phyloP scores from a whole-genome alignment of 2,888 invertebrate species.

The Phymatocera aterrima region DNA sequence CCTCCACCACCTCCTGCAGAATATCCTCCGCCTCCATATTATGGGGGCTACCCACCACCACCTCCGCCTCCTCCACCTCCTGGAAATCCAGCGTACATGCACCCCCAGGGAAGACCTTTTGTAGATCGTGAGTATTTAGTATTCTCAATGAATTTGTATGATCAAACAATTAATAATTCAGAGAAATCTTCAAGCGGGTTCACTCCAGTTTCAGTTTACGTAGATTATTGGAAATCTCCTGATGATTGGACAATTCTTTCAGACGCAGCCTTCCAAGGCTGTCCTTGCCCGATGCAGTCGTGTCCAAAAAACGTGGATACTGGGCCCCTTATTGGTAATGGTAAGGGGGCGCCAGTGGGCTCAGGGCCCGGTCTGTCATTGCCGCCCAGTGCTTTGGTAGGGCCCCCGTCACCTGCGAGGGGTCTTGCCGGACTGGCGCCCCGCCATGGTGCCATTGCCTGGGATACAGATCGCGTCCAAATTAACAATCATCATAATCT shows the following conservation, averaged over 20 bases:
- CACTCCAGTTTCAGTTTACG: neutral
- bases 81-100: constrained; percentile 74
- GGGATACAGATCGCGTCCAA: constrained; percentile 77
- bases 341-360: constrained; percentile 81
- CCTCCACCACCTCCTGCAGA: constrained; percentile 73
- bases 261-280: constrained; percentile 82
- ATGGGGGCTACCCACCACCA: constrained; percentile 73
- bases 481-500: constrained; percentile 69
- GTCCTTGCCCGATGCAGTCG: constrained; percentile 94
- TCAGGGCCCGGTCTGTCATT: constrained; percentile 75
- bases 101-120: constrained; percentile 72
- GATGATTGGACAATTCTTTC: constrained; percentile 56
- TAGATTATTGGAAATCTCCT: neutral
- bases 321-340: constrained; percentile 98
- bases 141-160: neutral
- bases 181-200: too few species aligned
- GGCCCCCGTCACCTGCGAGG: constrained; percentile 77
- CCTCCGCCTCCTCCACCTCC: constrained; percentile 78
- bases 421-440: constrained; percentile 74
- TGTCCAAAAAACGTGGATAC: constrained; percentile 99
- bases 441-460: constrained; percentile 74
- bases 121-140: constrained; percentile 69
- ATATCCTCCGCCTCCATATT: constrained; percentile 79
- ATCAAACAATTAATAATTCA: neutral
- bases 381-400: constrained; percentile 75